These are phyloP conservation scores for Collichthys lucidus DNA, from an alignment of 2,113 vertebrate species.

Conservation along the genomic window DNA sequence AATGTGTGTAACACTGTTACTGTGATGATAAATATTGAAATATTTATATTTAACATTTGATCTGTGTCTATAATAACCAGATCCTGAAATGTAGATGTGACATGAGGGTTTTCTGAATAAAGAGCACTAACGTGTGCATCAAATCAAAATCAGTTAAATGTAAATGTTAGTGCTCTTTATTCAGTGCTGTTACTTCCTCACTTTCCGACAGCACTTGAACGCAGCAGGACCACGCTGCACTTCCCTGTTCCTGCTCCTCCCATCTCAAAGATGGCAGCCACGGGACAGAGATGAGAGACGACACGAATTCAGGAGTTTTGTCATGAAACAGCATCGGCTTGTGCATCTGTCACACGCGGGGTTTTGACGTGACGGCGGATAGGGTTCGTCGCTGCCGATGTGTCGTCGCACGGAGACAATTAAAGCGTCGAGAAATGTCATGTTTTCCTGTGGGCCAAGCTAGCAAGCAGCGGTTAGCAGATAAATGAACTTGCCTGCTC, in stretches of 20 bases:
- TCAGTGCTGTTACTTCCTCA: fast-evolving
- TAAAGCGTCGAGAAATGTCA: conserved; percentile 39
- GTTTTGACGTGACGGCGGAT: conserved; percentile 25
- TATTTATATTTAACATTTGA: no score
- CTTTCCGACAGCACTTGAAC: conserved; percentile 25
- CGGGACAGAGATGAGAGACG: conserved; percentile 62
- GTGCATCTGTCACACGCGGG: not conserved
- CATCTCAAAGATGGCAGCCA: conserved; percentile 77
- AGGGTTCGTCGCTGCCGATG: conserved; percentile 18
- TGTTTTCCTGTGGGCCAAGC: conserved; percentile 71
- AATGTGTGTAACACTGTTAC: no score
- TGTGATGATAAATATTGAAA: no score
- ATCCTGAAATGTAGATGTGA: no score
- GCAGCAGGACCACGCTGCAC: conserved; percentile 44
- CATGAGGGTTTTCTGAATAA: no score
- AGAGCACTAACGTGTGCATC: no score
- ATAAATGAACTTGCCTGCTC: conserved; percentile 72
- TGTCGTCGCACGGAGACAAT: conserved; percentile 16
- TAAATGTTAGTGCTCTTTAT: no score
- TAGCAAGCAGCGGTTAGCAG: conserved; percentile 76
- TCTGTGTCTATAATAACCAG: no score
- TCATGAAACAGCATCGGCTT: conserved; percentile 33
- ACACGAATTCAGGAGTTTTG: conserved; percentile 57
- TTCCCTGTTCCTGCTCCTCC: conserved; percentile 75
- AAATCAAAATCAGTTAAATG: no score